Percentiles rank a stretch among this genome's conserved stretches.
phyloP scores from a whole-genome alignment of 2,888 invertebrate species.

The Amiota communis region DNA sequence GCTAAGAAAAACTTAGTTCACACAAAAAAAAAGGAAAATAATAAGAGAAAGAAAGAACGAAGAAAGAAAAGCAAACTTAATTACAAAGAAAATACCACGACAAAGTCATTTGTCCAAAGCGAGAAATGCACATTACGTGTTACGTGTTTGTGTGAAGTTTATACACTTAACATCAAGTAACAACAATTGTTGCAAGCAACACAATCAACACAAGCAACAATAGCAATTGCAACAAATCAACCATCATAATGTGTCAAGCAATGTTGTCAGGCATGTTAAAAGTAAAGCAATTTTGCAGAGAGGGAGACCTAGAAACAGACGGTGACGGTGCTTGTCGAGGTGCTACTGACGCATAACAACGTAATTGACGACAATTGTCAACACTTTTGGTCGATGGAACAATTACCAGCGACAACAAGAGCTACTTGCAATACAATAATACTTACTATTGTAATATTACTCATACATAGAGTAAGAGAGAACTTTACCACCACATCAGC shows the following conservation, averaged over 20 bases:
- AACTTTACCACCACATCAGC: slow-evolving; percentile 33
- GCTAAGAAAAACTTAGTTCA: background rate
- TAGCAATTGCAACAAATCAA: slow-evolving; percentile 55
- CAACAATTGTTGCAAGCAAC: slow-evolving; percentile 10
- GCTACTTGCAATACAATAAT: background rate
- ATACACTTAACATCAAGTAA: slow-evolving; percentile 10
- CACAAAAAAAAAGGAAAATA: too few species aligned
- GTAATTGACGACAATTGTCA: slow-evolving; percentile 70
- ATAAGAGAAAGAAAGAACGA: too few species aligned
- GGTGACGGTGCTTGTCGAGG: slow-evolving; percentile 9
- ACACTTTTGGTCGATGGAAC: slow-evolving; percentile 54
- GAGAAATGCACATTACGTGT: slow-evolving; percentile 64
- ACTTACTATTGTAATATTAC: background rate
- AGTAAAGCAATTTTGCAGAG: background rate
- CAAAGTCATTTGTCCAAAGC: slow-evolving; percentile 67
- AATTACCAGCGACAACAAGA: slow-evolving; percentile 11
- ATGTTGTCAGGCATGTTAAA: slow-evolving; percentile 43
- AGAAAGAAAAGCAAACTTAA: slow-evolving; percentile 34
- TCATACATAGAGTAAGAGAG: background rate
- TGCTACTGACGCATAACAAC: slow-evolving; percentile 60
- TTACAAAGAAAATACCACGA: slow-evolving; percentile 57
- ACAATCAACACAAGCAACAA: background rate
- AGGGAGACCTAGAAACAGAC: background rate
- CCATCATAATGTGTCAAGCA: slow-evolving; percentile 67
- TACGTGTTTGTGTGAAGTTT: slow-evolving; percentile 37